phyloP scores from a whole-genome alignment of 2,797 vertebrate genomes.

The Choloepus didactylus region DNA sequence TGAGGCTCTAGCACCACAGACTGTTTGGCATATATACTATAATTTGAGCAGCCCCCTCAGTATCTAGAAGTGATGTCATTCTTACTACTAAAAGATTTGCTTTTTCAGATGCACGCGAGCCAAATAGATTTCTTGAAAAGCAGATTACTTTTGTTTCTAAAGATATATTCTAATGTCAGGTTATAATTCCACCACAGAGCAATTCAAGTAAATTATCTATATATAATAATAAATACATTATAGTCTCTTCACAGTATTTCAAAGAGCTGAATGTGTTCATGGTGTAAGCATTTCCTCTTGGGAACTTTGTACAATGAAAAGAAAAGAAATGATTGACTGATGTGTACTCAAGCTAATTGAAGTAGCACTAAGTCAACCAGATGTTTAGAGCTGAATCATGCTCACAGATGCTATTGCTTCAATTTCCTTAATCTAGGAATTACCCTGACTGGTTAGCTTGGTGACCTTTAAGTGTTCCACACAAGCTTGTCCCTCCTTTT shows the following conservation, averaged over 20 bases:
- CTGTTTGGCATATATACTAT: neutral
- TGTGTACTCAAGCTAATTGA: constrained; percentile 78
- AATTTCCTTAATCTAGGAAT: constrained; percentile 78
- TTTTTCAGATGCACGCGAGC: constrained; percentile 76
- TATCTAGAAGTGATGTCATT: constrained; percentile 17
- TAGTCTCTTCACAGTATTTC: constrained; percentile 76
- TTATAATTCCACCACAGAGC: constrained; percentile 76
- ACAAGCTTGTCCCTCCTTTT: constrained; percentile 76
- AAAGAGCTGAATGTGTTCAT: constrained; percentile 69
- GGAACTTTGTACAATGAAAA: constrained; percentile 79
- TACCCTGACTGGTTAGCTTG: constrained; percentile 59
- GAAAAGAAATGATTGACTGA: constrained; percentile 79
- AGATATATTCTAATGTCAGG: constrained; percentile 81
- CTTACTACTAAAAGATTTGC: constrained; percentile 71
- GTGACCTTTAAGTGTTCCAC: constrained; percentile 74
- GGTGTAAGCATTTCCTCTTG: constrained; percentile 77
- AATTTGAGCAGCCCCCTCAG: neutral
- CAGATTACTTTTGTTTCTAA: constrained; percentile 75
- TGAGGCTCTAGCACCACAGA: neutral
- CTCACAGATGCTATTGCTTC: constrained; percentile 70
- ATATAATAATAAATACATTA: constrained; percentile 82
- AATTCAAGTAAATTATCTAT: constrained; percentile 84
- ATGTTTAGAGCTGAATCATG: constrained; percentile 83
- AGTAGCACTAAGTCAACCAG: constrained; percentile 79
- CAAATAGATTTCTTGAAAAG: constrained; percentile 16